phyloP scores from a whole-genome alignment of 2,797 vertebrate genomes.

The Aselliscus stoliczkanus region DNA sequence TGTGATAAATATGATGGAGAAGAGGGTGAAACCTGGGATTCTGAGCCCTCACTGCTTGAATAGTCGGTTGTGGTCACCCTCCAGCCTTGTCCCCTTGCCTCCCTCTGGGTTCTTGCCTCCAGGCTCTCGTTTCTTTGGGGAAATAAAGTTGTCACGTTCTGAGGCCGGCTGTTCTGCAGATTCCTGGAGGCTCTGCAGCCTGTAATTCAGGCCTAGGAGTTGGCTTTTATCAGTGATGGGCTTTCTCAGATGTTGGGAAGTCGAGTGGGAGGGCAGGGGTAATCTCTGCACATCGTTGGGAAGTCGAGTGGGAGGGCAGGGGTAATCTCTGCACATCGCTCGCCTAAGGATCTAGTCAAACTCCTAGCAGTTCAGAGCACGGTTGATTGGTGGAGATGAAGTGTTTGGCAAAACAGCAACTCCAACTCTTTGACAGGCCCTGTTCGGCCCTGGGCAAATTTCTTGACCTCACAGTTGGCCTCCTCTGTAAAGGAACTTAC shows the following conservation, averaged over 20 bases:
- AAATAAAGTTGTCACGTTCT: background rate
- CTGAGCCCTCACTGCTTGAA: background rate
- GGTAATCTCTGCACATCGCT: background rate
- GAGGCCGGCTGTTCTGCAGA: background rate
- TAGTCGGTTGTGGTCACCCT: background rate
- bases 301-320: background rate
- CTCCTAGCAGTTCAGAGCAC: background rate
- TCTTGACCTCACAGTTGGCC: background rate
- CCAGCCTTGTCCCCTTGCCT: background rate
- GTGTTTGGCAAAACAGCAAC: background rate
- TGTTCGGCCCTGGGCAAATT: background rate
- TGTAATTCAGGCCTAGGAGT: conserved; percentile 36
- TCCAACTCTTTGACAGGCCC: background rate
- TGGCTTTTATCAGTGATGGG: background rate
- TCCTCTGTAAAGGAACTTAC: background rate
- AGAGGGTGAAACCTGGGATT: conserved; percentile 24
- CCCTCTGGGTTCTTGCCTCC: background rate
- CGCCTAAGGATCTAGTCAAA: background rate
- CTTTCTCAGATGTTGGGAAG: conserved; percentile 1
- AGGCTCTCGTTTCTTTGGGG: conserved; percentile 5
- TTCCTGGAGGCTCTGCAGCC: background rate
- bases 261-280: background rate
- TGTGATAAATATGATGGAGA: conserved; percentile 38
- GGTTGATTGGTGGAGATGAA: background rate
- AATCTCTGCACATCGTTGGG: too few relatives aligned